Evolutionary conservation across 2,797 vertebrate genomes (phyloP).

Genomic region (Leptoclinus maculatus): DNA sequence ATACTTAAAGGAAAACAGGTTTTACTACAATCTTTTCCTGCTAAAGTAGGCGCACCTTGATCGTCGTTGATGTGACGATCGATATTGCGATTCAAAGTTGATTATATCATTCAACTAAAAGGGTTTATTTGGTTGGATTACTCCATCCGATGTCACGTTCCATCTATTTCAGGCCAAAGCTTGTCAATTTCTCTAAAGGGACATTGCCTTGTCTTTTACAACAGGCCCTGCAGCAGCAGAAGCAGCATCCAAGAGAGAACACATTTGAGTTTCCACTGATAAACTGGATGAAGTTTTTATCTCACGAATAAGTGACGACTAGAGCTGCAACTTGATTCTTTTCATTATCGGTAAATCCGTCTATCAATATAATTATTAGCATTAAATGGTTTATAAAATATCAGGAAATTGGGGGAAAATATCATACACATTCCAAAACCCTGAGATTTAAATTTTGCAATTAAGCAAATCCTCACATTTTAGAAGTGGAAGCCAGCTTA

Average conservation of each 20-base stretch:
- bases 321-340: background rate
- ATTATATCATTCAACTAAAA: constrained; percentile 46
- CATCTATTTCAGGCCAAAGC: constrained; percentile 28
- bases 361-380: background rate
- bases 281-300: background rate
- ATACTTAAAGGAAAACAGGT: constrained; percentile 59
- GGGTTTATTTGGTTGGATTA: constrained; percentile 40
- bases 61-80: constrained; percentile 48
- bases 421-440: background rate
- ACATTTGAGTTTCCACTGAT: background rate
- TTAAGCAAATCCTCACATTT: background rate
- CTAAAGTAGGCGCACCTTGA: constrained; percentile 37
- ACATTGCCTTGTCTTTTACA: constrained; percentile 18
- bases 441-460: background rate
- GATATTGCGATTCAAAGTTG: constrained; percentile 54
- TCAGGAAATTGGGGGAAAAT: too few relatives aligned
- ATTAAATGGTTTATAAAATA: too few relatives aligned
- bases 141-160: constrained; percentile 36
- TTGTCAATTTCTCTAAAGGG: constrained; percentile 16
- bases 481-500: background rate
- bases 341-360: background rate
- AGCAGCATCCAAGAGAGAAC: background rate
- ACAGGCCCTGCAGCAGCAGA: background rate
- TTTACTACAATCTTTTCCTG: constrained; percentile 53
- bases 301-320: background rate